Base-by-base conservation (phyloP, 2,888 invertebrate genomes). In the Tenthredo notha region DNA sequence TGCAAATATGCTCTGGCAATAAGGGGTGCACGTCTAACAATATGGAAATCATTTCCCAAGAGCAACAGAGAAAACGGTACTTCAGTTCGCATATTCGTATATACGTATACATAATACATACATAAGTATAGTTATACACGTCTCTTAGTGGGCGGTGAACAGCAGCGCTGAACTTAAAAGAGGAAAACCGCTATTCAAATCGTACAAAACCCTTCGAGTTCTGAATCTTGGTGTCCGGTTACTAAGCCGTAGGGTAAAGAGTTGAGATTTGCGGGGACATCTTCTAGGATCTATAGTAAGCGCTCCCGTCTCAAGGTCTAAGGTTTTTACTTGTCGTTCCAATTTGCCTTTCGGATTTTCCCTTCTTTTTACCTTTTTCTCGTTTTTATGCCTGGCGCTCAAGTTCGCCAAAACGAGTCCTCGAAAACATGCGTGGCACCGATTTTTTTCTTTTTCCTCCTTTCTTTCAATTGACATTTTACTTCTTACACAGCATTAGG, bases 161-260 rank as follows among this genome's bases (percentile, higher is more conserved):
- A 25, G 61, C 47, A n/a, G 82, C 74, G 84, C 33, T 40, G 84
- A 85, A 88, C 74, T 85, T 85, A 86, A 88, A 88, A 87, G 86
- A 84, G 75, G 86, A 78, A 84, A 87, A 86, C 88, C 86, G 86
- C 87, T 87, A 87, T 88, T 87, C 87, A 87, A 84, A 87, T 83
- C 86, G 84, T 85, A 90, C 88, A 89, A 89, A 89, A 90, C 90
- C 86, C 86, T 88, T 85, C 40, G 47, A 83, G 83, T 67, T 70
- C 70, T 50, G 33, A 83, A 83, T 67, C 65, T 83, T 29, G 83
- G 83, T 83, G 83, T 83, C 90, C 88, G 87, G 90, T 93, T 92
- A 91, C 92, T 91, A 93, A 93, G 90, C 91, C 87, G 86, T 85
- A 89, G 86, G 87, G 92, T 89, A 92, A 92, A 93, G 92, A 92